Percentiles rank a stretch among this genome's conserved stretches.
Evolutionary conservation across 2,797 vertebrate genomes (phyloP).

Genomic region (Clamator glandarius): DNA sequence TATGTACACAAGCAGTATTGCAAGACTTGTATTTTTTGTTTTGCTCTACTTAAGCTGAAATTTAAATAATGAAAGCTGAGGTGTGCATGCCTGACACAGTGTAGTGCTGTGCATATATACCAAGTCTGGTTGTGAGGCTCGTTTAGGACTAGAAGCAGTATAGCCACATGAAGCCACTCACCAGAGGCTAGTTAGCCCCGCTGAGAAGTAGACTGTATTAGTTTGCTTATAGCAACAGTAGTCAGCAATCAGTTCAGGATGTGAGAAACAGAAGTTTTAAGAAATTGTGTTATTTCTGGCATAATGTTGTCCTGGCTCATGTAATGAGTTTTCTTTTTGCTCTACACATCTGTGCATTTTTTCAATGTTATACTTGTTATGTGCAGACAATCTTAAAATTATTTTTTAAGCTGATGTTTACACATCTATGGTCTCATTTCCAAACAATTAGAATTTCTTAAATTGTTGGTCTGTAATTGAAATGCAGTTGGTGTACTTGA

Average conservation of each 20-base stretch:
- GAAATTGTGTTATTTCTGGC: not conserved
- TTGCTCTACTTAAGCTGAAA: not conserved
- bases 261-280: not conserved
- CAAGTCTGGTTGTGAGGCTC: not conserved
- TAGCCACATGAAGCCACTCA: not conserved
- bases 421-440: not conserved
- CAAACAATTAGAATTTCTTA: not conserved
- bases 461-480: not conserved
- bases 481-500: not conserved
- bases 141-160: not conserved
- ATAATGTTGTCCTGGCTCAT: not conserved
- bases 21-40: not conserved
- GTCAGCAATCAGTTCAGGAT: not conserved
- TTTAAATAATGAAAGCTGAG: not conserved
- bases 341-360: fast-evolving
- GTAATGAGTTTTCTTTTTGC: not conserved
- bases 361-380: not conserved
- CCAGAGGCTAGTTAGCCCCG: not conserved
- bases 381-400: not conserved
- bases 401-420: not conserved
- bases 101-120: fast-evolving
- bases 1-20: not conserved
- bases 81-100: fast-evolving
- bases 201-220: not conserved
- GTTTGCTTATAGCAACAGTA: not conserved